Percentiles rank a stretch among this genome's conserved stretches.
Conservation (phyloP, 2,888 invertebrate genomes). For the Ophion ventricosus region DNA sequence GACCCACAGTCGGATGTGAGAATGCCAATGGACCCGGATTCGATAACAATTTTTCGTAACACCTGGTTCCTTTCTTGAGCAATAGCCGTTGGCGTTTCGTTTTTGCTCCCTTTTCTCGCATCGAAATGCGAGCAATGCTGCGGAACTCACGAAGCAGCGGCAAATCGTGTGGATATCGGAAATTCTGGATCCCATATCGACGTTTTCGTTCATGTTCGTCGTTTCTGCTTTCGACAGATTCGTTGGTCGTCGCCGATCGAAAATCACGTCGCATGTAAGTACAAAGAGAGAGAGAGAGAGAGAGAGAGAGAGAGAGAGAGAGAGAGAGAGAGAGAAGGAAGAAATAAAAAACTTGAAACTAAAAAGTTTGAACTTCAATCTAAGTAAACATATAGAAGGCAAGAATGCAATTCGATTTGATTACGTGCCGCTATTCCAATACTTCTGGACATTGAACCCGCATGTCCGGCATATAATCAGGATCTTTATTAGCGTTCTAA, state of each 20-base stretch:
- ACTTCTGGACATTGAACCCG: background rate
- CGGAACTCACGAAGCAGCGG: slow-evolving; percentile 49
- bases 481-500: background rate
- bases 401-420: background rate
- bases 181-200: slow-evolving; percentile 46
- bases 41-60: slow-evolving; percentile 69
- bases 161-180: slow-evolving; percentile 62
- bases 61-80: slow-evolving; percentile 60
- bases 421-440: background rate
- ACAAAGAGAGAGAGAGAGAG: slow-evolving; percentile 4
- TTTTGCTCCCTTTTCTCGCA: slow-evolving; percentile 24
- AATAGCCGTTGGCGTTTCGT: slow-evolving; percentile 27
- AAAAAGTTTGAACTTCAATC: slow-evolving; percentile 29
- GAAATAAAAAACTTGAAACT: slow-evolving; percentile 25
- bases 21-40: slow-evolving; percentile 54
- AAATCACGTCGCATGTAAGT: background rate
- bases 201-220: slow-evolving; percentile 50
- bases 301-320: background rate
- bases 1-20: slow-evolving; percentile 53
- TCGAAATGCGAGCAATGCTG: slow-evolving; percentile 15
- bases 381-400: background rate
- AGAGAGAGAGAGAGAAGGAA: background rate
- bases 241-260: slow-evolving; percentile 23
- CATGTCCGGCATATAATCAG: background rate
- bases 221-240: slow-evolving; percentile 57